These are phyloP conservation scores for Lagorchestes hirsutus DNA, from an alignment of 2,797 vertebrate species.

Conservation along the genomic window DNA sequence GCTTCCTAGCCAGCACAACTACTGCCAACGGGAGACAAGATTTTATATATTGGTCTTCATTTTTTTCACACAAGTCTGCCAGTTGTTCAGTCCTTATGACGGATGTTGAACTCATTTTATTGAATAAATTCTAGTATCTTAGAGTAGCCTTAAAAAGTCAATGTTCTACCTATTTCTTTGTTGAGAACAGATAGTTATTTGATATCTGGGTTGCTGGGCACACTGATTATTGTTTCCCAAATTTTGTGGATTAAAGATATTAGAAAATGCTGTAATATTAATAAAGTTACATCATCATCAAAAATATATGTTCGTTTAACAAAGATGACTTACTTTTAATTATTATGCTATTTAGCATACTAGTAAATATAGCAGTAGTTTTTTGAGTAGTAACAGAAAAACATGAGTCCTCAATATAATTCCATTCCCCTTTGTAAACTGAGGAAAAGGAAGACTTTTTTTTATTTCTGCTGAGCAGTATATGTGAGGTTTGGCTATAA, in stretches of 20 bases:
- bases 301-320: constrained; percentile 61
- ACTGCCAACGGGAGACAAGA: constrained; percentile 67
- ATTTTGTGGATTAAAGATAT: constrained; percentile 42
- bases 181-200: background rate
- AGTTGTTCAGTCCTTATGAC: constrained; percentile 33
- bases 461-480: constrained; percentile 70
- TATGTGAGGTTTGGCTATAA: constrained; percentile 69
- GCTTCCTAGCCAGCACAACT: constrained; percentile 68
- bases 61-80: constrained; percentile 60
- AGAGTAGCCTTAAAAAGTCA: constrained; percentile 33
- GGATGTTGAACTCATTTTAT: constrained; percentile 35
- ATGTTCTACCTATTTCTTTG: constrained; percentile 17
- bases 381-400: constrained; percentile 71
- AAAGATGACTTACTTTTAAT: constrained; percentile 73
- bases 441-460: constrained; percentile 73
- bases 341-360: constrained; percentile 33
- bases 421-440: constrained; percentile 67
- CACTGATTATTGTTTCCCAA: constrained; percentile 24
- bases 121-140: constrained; percentile 48
- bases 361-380: constrained; percentile 56
- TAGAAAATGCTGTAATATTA: constrained; percentile 53
- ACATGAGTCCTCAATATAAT: constrained; percentile 64
- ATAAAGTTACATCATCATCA: constrained; percentile 59
- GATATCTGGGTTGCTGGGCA: background rate
- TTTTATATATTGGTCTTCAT: constrained; percentile 53